A percentile compares a stretch with the other conserved stretches of the same genome.
These are phyloP conservation scores for Noctuana brunneofusca DNA, from an alignment of 2,888 invertebrate genomes.

Conservation along the genomic window DNA sequence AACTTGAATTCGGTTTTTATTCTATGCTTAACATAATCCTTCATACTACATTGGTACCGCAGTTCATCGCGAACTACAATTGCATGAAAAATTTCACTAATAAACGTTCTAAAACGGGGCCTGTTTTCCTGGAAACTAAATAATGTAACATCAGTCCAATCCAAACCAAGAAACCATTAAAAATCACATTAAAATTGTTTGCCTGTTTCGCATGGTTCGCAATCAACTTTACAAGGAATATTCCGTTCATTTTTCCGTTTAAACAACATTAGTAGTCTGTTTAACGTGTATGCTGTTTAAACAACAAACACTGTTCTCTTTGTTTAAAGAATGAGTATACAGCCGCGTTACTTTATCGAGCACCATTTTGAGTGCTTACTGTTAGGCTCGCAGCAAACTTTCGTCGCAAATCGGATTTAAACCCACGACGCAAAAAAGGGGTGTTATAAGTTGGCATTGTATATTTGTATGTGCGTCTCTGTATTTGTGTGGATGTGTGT, in stretches of 20 bases:
- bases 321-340: slow-evolving; percentile 14
- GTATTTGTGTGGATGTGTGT: no score
- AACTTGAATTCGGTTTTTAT: no score
- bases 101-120: background rate
- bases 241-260: slow-evolving; percentile 19
- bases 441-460: no score
- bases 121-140: background rate
- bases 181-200: slow-evolving; percentile 4
- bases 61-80: no score
- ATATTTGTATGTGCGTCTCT: no score
- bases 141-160: background rate
- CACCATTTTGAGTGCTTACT: slow-evolving; percentile 7
- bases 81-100: background rate
- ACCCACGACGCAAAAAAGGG: no score
- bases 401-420: no score
- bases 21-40: no score
- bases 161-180: slow-evolving; percentile 1
- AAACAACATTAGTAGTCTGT: slow-evolving; percentile 22
- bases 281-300: slow-evolving; percentile 26
- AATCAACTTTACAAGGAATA: slow-evolving; percentile 12
- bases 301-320: slow-evolving; percentile 1
- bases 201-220: background rate
- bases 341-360: slow-evolving; percentile 21
- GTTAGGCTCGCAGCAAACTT: background rate
- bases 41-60: no score